Base-by-base conservation (phyloP, 2,797 vertebrate species). In the Vultur gryphus region DNA sequence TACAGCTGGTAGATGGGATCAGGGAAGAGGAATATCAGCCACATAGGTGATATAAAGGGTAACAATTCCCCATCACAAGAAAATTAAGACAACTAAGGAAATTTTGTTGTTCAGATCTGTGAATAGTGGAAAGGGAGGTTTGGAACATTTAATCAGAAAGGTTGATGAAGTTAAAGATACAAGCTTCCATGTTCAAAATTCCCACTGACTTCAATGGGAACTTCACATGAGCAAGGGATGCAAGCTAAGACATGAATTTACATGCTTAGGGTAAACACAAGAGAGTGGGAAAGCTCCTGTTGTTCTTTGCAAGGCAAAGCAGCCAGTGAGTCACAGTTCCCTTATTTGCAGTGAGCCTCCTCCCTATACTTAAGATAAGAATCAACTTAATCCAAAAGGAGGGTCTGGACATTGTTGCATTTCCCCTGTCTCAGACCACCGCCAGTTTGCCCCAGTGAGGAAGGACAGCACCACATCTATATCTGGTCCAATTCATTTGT, bases 41-140 rank as follows among this genome's bases (percentile, higher is more conserved):
- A 0, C 0, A 0, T 13, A 59, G 16, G 9, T 21, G 3, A 33
- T 57, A 37, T 13, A 78, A 92, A 78, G 7, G 1, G 16, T 61
- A 82, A 49, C 24, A 71, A 81, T 57, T 83, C 8, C 13, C 23
- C 11, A n/a, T 20, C 13, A 37, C 29, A 76, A 72, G 24, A 39
- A 80, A 85, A 58, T 43, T 44, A 69, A 64, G 11, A 66, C 4
- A 79, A n/a, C 9, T 39, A 41, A 61, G 19, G 21, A 80, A 71
- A 54, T 39, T 35, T 49, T 43, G 2, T 25, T 66, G 2, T 70
- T 85, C 24, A 4, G 20, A 52, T 57, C 29, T 79, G 17, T 48
- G 9, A 79, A 20, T 4, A 52, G 5, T 21, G 4, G 33, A 54
- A 90, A 48, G 3, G 3, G 23, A 70, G 1, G 1, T 84, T 62